Percentiles rank a stretch among this genome's conserved stretches.
Evolutionary conservation across 2,888 invertebrate genomes (phyloP).

Genomic region (Ceramica pisi): DNA sequence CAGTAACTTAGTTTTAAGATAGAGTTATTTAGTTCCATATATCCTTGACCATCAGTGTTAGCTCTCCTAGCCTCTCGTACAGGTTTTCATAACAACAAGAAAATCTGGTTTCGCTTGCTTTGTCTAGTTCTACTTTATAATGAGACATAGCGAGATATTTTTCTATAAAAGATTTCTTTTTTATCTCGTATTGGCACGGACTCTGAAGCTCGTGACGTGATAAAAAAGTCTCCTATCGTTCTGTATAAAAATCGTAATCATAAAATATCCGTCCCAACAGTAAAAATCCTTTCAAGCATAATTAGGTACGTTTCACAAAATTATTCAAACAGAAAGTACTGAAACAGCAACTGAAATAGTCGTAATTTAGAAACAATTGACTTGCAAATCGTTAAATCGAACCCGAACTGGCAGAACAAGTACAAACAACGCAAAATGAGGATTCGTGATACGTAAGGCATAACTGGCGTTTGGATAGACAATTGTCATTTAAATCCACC

Average conservation of each 20-base stretch:
- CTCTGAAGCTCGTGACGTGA: not conserved
- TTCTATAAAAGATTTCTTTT: not conserved
- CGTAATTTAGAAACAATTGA: slow-evolving; percentile 54
- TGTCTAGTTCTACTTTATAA: too few relatives aligned
- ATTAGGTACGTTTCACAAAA: slow-evolving; percentile 38
- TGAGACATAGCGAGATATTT: too few relatives aligned
- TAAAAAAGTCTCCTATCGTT: not conserved
- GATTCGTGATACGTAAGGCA: slow-evolving; percentile 69
- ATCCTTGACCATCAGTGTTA: not conserved
- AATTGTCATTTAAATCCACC: slow-evolving; percentile 77
- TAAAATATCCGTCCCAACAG: not conserved
- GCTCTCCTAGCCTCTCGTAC: not conserved
- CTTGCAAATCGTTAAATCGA: slow-evolving; percentile 56
- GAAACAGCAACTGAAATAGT: slow-evolving; percentile 45
- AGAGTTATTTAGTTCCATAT: not conserved
- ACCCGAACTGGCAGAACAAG: slow-evolving; percentile 44
- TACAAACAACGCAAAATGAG: slow-evolving; percentile 67
- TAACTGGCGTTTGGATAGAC: slow-evolving; percentile 71
- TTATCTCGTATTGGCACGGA: not conserved
- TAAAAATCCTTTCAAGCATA: slow-evolving; percentile 28
- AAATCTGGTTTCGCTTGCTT: too few relatives aligned
- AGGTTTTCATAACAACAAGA: slow-evolving; percentile 10
- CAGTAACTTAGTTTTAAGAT: not conserved
- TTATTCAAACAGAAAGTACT: slow-evolving; percentile 50
- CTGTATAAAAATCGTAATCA: not conserved